Base-by-base conservation (phyloP, 2,797 vertebrate genomes). In the Sphaeramia orbicularis region DNA sequence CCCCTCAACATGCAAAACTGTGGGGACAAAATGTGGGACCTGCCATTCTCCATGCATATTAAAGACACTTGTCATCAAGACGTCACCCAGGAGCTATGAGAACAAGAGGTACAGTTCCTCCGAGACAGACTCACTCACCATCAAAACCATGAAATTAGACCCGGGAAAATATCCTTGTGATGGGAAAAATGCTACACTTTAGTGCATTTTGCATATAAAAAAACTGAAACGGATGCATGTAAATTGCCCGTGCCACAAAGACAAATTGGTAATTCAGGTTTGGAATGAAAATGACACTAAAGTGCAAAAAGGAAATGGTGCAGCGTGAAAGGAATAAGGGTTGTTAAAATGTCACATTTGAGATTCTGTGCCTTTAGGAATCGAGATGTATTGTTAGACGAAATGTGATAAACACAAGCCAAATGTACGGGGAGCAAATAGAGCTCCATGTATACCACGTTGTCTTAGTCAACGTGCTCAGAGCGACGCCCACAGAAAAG, bases 111-210 rank as follows among this genome's bases (percentile, higher is more conserved):
- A 93, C 92, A 92, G 93, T 95, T 95, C 97, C 96, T 92, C 89
- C 82, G 96, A 96, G 97, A 96, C 95, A 94, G 90, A 95, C 92
- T 96, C 95, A 95, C 95, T 96, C 95, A 91, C 96, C 95, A 95
- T 97, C 96, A 97, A 96, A 98, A 97, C 94, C 95, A 96, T 93
- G 96, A 98, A 98, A 98, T 98, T 98, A 98, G 96, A 97, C 96
- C 96, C 91, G 90, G 96, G 89, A 96, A 98, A 98, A 98, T 96
- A 97, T 97, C 96, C 96, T 96, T 96, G 91, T 91, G 92, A 93
- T 91, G 91, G 95, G 95, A 96, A 95, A 97, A 96, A 95, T 94
- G 95, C 94, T 93, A 95, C 96, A 96, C 95, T 97, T 97, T 96
- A 95, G 94, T 95, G 93, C 96, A 95, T 96, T 98, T 97, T 97